Percentiles rank a stretch among this genome's conserved stretches.
Evolutionary conservation across 2,888 invertebrate genomes (phyloP).

Genomic region (Nymphalis polychloros): DNA sequence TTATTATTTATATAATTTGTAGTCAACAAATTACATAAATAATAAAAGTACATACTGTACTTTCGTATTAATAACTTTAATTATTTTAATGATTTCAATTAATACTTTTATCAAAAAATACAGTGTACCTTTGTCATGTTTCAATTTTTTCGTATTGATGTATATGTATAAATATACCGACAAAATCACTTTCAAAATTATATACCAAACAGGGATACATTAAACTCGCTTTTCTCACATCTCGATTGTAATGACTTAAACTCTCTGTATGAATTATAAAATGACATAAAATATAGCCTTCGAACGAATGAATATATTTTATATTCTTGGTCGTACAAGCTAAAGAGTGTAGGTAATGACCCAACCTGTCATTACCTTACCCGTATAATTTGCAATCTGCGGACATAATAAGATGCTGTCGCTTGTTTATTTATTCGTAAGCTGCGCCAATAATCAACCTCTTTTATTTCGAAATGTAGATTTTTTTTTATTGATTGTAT

Average conservation of each 20-base stretch:
- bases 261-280: conserved; percentile 12
- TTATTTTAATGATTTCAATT: too few relatives aligned
- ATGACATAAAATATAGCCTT: conserved; percentile 10
- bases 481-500: conserved; percentile 10
- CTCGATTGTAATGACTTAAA: conserved; percentile 6
- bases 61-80: too few relatives aligned
- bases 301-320: conserved; percentile 8
- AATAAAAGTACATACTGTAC: too few relatives aligned
- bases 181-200: neutral
- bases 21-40: too few relatives aligned
- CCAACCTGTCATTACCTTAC: conserved; percentile 19
- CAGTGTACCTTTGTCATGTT: too few relatives aligned
- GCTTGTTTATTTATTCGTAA: conserved; percentile 19
- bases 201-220: neutral
- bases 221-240: neutral
- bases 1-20: too few relatives aligned
- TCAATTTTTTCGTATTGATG: too few relatives aligned
- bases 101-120: too few relatives aligned
- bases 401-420: conserved; percentile 19
- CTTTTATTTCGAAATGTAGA: conserved; percentile 6
- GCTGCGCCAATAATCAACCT: conserved; percentile 17
- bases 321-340: conserved; percentile 1
- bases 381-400: conserved; percentile 24
- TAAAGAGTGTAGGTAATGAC: conserved; percentile 19
- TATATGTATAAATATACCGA: neutral